These are phyloP conservation scores for Bubo blakistoni DNA, from an alignment of 2,113 vertebrate genomes.

Conservation along the genomic window DNA sequence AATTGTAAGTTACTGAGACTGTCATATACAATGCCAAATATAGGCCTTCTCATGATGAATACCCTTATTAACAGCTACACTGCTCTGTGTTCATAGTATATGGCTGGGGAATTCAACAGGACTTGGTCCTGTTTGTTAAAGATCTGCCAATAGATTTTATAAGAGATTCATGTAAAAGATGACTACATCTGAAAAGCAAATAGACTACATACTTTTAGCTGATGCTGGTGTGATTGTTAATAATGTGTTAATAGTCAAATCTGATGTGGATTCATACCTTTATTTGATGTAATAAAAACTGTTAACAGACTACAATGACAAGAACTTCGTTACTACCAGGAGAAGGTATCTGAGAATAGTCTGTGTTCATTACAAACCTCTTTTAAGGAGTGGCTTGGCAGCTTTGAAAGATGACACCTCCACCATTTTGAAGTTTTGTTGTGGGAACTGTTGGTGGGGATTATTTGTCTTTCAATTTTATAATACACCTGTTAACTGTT, in stretches of 20 bases:
- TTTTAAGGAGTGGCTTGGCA: neutral
- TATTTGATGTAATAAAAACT: neutral
- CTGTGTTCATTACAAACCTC: neutral
- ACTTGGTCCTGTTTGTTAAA: conserved; percentile 64
- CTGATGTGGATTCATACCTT: neutral
- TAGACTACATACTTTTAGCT: conserved; percentile 62
- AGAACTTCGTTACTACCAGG: neutral
- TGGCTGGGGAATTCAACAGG: conserved; percentile 67
- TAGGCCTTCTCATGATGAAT: conserved; percentile 82
- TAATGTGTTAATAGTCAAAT: conserved; percentile 3
- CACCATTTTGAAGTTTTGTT: neutral
- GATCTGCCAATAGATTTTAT: conserved; percentile 63
- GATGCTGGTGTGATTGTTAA: neutral
- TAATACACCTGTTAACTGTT: neutral
- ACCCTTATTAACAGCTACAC: conserved; percentile 86
- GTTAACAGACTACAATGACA: neutral
- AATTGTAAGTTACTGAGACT: conserved; percentile 78
- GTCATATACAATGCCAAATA: conserved; percentile 79
- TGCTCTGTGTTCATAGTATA: conserved; percentile 72
- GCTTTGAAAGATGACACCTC: neutral
- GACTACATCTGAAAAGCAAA: conserved; percentile 67
- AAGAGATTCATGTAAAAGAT: conserved; percentile 71
- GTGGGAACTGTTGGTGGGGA: neutral
- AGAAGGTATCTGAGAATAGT: neutral
- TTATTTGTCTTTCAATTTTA: neutral